These are phyloP conservation scores for Chaetogeoica ovagalla DNA, from an alignment of 2,888 invertebrate species.

Conservation along the genomic window DNA sequence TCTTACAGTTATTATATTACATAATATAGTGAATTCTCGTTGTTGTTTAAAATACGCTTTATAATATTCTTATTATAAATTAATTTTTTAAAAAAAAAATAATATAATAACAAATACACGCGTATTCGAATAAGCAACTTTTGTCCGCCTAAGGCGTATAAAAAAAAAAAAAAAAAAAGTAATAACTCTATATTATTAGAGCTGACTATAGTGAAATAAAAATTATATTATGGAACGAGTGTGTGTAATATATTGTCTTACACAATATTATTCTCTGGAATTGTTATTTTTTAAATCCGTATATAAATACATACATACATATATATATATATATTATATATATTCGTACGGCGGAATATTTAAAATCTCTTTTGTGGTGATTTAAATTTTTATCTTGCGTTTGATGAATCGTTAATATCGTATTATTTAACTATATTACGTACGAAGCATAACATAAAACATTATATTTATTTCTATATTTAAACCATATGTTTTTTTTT, in stretches of 20 bases:
- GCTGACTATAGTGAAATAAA: neutral
- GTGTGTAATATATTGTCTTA: neutral
- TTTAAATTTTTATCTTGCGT: slow-evolving; percentile 30
- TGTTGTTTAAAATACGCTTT: no score
- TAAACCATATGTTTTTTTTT: no score
- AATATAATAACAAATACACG: no score
- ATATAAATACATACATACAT: slow-evolving; percentile 3
- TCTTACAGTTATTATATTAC: no score
- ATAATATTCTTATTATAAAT: no score
- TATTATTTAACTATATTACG: no score
- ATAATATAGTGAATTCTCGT: no score
- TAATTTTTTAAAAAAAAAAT: no score
- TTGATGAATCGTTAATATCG: neutral
- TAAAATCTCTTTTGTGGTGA: slow-evolving; percentile 18
- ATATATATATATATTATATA: no score
- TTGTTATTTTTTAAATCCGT: slow-evolving; percentile 26
- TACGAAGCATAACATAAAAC: neutral
- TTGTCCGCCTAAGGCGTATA: neutral
- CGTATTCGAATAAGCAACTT: neutral
- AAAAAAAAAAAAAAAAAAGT: neutral
- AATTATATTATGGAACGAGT: neutral
- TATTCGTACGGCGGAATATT: neutral
- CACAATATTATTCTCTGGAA: neutral
- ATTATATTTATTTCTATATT: neutral
- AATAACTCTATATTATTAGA: neutral